Evolutionary conservation across 2,797 vertebrate genomes (phyloP).

Genomic region (Cuculus canorus): DNA sequence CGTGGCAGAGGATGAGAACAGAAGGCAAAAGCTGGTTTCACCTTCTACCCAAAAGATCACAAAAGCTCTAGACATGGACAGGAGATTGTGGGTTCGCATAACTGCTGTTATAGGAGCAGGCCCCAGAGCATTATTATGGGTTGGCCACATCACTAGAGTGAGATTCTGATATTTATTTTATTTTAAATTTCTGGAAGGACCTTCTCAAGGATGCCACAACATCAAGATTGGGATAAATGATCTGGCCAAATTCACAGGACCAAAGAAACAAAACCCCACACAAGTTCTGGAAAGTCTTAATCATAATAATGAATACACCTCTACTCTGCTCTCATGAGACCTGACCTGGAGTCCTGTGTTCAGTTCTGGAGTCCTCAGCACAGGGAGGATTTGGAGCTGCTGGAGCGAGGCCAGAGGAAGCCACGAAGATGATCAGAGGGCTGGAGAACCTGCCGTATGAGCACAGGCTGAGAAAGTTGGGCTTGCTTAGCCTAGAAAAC

Average conservation of each 20-base stretch:
- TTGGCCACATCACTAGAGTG: background rate
- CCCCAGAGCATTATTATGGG: background rate
- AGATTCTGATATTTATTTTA: too few relatives aligned
- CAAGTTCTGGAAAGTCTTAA: background rate
- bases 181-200: background rate
- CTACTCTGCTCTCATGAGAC: too few relatives aligned
- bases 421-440: too few relatives aligned
- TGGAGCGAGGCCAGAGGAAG: too few relatives aligned
- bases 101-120: background rate
- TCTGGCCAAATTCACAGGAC: background rate
- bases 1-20: background rate
- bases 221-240: background rate
- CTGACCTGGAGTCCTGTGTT: too few relatives aligned
- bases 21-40: background rate
- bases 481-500: too few relatives aligned
- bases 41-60: background rate
- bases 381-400: too few relatives aligned
- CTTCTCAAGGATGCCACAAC: background rate
- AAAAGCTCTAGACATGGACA: background rate
- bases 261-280: background rate
- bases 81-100: background rate
- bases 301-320: background rate
- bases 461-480: too few relatives aligned
- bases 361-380: too few relatives aligned
- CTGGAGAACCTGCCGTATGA: too few relatives aligned